A percentile compares a stretch with the other conserved stretches of the same genome.
phyloP scores from a whole-genome alignment of 2,113 vertebrate genomes.

The Vulpes lagopus region DNA sequence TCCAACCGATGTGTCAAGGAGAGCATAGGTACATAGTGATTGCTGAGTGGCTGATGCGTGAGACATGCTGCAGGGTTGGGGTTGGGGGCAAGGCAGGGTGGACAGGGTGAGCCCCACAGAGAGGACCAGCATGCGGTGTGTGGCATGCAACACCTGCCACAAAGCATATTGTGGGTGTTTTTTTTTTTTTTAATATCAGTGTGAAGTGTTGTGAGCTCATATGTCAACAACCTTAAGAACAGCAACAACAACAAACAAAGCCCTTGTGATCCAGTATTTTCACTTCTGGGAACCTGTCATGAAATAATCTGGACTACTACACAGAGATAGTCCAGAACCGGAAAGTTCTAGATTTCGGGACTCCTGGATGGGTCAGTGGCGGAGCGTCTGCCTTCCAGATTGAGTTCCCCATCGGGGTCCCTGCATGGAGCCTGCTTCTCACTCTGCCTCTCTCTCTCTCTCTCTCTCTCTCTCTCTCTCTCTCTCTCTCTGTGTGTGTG shows the following conservation, averaged over 20 bases:
- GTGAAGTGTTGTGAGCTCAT: neutral
- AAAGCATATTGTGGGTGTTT: neutral
- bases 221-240: neutral
- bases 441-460: too few species aligned
- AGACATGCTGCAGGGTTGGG: neutral
- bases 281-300: neutral
- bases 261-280: neutral
- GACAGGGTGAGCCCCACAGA: neutral
- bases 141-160: neutral
- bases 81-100: neutral
- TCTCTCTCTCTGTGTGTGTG: too few species aligned
- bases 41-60: too few species aligned
- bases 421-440: too few species aligned
- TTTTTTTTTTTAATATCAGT: neutral
- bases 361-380: too few species aligned
- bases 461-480: too few species aligned
- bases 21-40: neutral
- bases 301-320: neutral
- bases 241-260: too few species aligned
- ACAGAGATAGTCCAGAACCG: neutral
- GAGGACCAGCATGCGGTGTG: neutral
- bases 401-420: too few species aligned
- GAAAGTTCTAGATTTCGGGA: neutral
- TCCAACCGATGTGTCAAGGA: neutral
- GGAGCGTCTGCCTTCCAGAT: too few species aligned